Base-by-base conservation (phyloP, 2,113 vertebrate species). In the Pterocles orientalis region DNA sequence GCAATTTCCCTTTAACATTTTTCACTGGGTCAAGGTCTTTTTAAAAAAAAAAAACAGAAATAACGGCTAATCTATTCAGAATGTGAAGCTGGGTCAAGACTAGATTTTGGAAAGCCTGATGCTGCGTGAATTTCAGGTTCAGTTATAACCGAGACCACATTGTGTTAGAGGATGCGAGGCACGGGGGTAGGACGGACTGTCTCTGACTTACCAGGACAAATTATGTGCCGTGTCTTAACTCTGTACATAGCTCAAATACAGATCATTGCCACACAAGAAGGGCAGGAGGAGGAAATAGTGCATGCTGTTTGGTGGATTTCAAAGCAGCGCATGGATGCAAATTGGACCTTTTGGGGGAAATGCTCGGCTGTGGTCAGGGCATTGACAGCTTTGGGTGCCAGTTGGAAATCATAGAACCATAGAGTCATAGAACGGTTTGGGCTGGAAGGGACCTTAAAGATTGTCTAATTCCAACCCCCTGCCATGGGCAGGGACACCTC, bases 1-100 rank as follows among this genome's bases (percentile, higher is more conserved):
- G 34, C 56, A 92, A 96, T 95, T 97, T 94, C 92, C 90, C 88
- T 90, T 71, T 83, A 90, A 95, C 26, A 14, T 92, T 94, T 96
- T 92, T 95, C 76, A 60, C 0, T 81, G 48, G 68, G 43, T 81
- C 69, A 39, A 39, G 21, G 1, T 43, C 47, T 69, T n/a, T n/a
- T n/a, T n/a, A n/a, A n/a, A n/a, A n/a, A n/a, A n/a, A n/a, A n/a
- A n/a, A n/a, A n/a, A n/a, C 12, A 58, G 14, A 72, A 95, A 80
- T 43, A 75, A 41, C 28, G 3, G 0, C 41, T 19, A 45, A 90
- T 64, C 15, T 82, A 26, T 48, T 78, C 88, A 82, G 57, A 92
- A 82, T 36, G 70, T 1, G 4, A 68, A 31, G 15, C 43, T 75
- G 17, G 68, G 43, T 80, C 69, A 79, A 51, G 34, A 53, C 0